These are phyloP conservation scores for Agonopterix alstromeriana DNA, from an alignment of 2,888 invertebrate species.

Conservation along the genomic window DNA sequence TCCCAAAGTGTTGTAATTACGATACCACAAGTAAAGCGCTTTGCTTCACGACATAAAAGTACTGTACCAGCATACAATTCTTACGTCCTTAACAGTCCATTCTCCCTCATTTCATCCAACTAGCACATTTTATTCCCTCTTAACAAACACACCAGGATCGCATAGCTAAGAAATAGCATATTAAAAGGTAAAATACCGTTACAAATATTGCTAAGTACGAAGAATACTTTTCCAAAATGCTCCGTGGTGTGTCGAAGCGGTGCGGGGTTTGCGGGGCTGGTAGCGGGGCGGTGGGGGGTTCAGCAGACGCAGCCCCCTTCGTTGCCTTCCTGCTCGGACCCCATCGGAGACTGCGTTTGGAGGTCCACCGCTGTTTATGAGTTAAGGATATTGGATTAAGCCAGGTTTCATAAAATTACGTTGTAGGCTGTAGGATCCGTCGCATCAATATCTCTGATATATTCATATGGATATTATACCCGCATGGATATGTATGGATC, in stretches of 20 bases:
- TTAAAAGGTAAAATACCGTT: background rate
- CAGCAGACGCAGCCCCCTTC: conserved; percentile 91
- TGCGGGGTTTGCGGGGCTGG: conserved; percentile 2
- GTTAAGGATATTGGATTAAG: conserved; percentile 36
- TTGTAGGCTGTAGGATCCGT: too few species aligned
- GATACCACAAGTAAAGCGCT: too few species aligned
- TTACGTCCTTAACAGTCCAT: too few species aligned
- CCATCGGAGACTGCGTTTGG: conserved; percentile 88
- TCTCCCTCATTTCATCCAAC: too few species aligned
- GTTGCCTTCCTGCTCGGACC: conserved; percentile 86
- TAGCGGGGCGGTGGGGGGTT: conserved; percentile 30
- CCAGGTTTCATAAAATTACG: too few species aligned
- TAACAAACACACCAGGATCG: background rate
- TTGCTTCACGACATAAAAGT: too few species aligned
- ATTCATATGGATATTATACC: too few species aligned
- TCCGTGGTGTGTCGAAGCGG: conserved; percentile 1
- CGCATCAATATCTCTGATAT: too few species aligned
- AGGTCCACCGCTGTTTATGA: conserved; percentile 83
- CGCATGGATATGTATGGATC: too few species aligned
- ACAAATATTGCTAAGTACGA: conserved; percentile 5
- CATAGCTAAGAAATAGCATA: background rate
- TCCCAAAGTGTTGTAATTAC: too few species aligned
- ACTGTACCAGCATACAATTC: too few species aligned
- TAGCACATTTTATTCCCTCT: too few species aligned
- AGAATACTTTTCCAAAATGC: background rate